Base-by-base conservation (phyloP, 2,888 invertebrate genomes). In the Chloroclystis v-ata region DNA sequence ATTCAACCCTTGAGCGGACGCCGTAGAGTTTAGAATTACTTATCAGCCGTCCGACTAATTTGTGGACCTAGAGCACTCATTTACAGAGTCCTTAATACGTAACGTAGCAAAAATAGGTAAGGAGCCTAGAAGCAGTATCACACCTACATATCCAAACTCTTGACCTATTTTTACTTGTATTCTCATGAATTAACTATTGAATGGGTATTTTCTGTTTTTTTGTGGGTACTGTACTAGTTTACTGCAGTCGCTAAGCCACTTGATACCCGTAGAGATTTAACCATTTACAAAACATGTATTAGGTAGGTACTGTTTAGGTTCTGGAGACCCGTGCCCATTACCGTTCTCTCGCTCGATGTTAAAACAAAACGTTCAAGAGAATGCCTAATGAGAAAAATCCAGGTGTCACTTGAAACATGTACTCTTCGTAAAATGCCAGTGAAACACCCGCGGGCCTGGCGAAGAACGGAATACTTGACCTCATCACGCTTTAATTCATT, bases 381-480 rank as follows among this genome's bases (percentile, higher is more conserved):
- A 59, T 55, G 52, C 47, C 53, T 57, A 59, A 59, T 59, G 56
- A 55, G 46, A 59, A 54, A 59, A 59, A 59, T 56, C 49, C 49
- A 52, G 42, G 38, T 49, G 50, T 52, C 52, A 51, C 51, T 50
- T 43, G 39, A 45, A 43, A 38, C 33, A 30, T 13, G 30, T 48
- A 30, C 44, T 37, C 40, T 41, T 20, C 37, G 43, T 24, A 37
- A 50, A 47, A 24, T 47, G 52, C 51, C 52, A 49, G 49, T 37
- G 39, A 38, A 39, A 29, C 38, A 24, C 24, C 32, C 28, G 11
- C 20, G 28, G 28, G 7, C 30, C 14, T 35, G 32, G 20, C 37
- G 43, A 11, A 37, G 45, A 47, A 24, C 35, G 35, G 10, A 7
- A 11, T 11, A 20, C 20, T 35, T 35, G 35, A 35, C 35, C 35